Conservation (phyloP, 2,113 vertebrate species). For the Thinocorus orbignyianus region DNA sequence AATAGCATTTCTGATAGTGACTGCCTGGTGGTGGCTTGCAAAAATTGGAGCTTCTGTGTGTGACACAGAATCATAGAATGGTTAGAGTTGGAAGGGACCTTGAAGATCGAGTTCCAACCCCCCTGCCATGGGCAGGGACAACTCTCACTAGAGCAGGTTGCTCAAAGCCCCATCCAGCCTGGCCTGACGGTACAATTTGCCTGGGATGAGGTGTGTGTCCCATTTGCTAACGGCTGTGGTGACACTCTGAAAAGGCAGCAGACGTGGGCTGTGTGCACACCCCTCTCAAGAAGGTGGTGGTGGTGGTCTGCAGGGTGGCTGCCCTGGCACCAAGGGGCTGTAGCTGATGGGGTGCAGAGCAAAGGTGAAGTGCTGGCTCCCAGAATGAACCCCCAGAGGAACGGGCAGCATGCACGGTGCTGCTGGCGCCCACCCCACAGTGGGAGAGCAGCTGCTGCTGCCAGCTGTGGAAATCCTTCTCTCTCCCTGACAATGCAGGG, state of each 20-base stretch:
- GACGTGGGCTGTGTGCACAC: accelerated
- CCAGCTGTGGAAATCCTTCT: not conserved
- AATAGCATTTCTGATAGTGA: not conserved
- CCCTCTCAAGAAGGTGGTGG: not conserved
- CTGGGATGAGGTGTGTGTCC: not conserved
- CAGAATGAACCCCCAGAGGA: accelerated
- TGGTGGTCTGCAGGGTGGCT: not conserved
- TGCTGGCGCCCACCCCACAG: not conserved
- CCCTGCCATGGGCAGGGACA: no score
- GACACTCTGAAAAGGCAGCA: not conserved
- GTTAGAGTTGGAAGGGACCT: no score
- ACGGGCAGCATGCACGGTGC: accelerated
- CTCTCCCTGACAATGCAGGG: not conserved
- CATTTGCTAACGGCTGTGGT: accelerated
- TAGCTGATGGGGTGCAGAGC: not conserved
- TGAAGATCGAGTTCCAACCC: no score
- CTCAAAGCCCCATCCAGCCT: no score
- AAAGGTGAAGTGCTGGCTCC: accelerated
- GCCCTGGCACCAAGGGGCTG: not conserved
- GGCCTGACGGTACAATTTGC: not conserved
- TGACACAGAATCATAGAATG: no score
- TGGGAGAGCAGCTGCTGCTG: not conserved
- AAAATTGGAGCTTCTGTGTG: not conserved
- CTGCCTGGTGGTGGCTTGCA: not conserved
- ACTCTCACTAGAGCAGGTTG: no score